These are phyloP conservation scores for Drosophila miranda DNA, from an alignment of 1,140 invertebrate genomes.

Conservation along the genomic window DNA sequence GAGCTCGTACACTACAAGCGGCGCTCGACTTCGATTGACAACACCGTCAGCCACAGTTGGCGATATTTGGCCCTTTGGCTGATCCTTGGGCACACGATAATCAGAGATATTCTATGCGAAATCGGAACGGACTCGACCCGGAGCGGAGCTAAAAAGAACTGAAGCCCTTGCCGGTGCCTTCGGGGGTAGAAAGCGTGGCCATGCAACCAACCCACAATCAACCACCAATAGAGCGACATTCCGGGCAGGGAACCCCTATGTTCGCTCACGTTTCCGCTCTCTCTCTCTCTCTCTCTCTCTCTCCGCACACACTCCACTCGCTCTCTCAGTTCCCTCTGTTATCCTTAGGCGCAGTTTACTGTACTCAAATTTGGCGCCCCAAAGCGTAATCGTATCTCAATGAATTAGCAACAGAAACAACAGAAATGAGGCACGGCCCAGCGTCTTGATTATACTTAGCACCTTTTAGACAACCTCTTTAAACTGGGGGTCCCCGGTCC, in stretches of 20 bases:
- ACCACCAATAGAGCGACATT: slow-evolving; percentile 21
- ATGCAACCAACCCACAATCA: slow-evolving; percentile 16
- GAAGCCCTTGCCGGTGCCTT: slow-evolving; percentile 31
- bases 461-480: neutral
- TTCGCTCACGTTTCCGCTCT: too few species aligned
- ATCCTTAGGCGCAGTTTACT: slow-evolving; percentile 20
- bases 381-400: neutral
- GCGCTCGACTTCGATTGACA: too few species aligned
- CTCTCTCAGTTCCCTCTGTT: neutral
- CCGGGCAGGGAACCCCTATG: too few species aligned
- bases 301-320: neutral
- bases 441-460: neutral
- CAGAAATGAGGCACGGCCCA: neutral
- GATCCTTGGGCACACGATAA: too few species aligned
- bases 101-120: too few species aligned
- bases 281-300: neutral
- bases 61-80: too few species aligned
- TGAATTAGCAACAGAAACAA: too few species aligned
- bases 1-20: too few species aligned
- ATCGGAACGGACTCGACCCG: neutral
- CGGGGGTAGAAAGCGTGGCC: slow-evolving; percentile 31
- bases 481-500: neutral
- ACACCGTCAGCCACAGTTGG: too few species aligned
- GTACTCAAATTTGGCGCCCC: slow-evolving; percentile 49
- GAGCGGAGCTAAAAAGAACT: slow-evolving; percentile 36